Evolutionary conservation across 2,797 vertebrate species (phyloP).

Genomic region (Tamandua tetradactyla): DNA sequence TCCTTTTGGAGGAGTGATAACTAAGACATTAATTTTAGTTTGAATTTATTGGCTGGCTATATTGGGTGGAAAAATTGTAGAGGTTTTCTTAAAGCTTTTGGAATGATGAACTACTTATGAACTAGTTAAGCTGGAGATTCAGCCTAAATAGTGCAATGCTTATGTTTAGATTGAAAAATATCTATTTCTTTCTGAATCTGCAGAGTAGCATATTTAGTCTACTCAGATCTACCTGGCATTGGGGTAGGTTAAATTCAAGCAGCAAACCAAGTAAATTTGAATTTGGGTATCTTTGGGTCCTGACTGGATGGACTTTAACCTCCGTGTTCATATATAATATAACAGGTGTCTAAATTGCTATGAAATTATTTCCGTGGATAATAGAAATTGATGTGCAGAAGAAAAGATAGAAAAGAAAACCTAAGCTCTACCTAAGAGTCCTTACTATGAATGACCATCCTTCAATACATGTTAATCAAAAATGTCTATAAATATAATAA

Average conservation of each 20-base stretch:
- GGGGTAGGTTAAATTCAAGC: background rate
- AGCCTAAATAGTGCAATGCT: background rate
- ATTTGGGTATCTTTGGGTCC: background rate
- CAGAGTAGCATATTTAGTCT: background rate
- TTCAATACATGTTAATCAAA: background rate
- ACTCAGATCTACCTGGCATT: background rate
- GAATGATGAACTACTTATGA: background rate
- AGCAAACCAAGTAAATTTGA: constrained; percentile 2
- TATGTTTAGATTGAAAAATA: constrained; percentile 37
- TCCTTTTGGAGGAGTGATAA: background rate
- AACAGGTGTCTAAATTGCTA: background rate
- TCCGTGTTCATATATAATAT: background rate
- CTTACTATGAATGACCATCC: background rate
- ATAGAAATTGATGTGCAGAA: background rate
- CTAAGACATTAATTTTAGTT: background rate
- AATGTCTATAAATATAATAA: background rate
- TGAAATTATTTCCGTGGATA: constrained; percentile 10
- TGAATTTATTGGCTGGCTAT: too few relatives aligned
- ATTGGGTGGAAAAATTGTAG: background rate
- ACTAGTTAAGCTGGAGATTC: background rate
- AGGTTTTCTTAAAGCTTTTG: background rate
- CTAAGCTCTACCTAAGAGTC: background rate
- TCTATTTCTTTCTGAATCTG: background rate
- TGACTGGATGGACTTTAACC: background rate
- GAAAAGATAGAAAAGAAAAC: background rate